phyloP scores from a whole-genome alignment of 2,888 invertebrate genomes.

The Orthonychiurus folsomi region DNA sequence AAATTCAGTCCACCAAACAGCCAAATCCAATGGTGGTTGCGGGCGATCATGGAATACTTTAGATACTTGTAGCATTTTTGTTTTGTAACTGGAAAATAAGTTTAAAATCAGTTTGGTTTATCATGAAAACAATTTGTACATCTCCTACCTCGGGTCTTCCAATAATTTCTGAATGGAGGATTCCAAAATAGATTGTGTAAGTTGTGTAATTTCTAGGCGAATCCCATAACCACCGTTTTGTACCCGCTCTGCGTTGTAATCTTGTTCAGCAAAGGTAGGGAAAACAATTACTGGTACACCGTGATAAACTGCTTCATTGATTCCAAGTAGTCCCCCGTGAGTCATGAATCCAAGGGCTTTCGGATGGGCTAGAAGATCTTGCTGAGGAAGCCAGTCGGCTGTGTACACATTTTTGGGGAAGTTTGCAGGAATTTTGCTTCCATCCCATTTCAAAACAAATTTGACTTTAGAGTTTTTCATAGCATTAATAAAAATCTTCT shows the following conservation, averaged over 20 bases:
- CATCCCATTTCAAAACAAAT: conserved; percentile 36
- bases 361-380: conserved; percentile 46
- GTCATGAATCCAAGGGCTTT: conserved; percentile 54
- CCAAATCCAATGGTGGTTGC: conserved; percentile 18
- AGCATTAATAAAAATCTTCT: conserved; percentile 24
- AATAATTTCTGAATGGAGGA: conserved; percentile 16
- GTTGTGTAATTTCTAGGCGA: conserved; percentile 45
- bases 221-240: conserved; percentile 50
- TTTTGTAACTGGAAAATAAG: conserved; percentile 16
- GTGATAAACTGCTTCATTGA: conserved; percentile 54
- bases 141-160: conserved; percentile 17
- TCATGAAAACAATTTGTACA: neutral
- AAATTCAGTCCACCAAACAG: conserved; percentile 28
- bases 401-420: conserved; percentile 41
- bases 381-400: conserved; percentile 37
- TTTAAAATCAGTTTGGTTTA: neutral
- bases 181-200: conserved; percentile 44
- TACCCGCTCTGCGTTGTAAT: conserved; percentile 51
- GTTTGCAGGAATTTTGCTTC: conserved; percentile 41
- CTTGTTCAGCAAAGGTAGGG: conserved; percentile 50
- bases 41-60: conserved; percentile 20
- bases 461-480: conserved; percentile 20
- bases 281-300: conserved; percentile 53
- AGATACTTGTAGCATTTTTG: conserved; percentile 15
- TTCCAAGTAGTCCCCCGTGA: conserved; percentile 58